These are phyloP conservation scores for Oceanodroma tethys DNA, from an alignment of 2,113 vertebrate genomes.

Conservation along the genomic window DNA sequence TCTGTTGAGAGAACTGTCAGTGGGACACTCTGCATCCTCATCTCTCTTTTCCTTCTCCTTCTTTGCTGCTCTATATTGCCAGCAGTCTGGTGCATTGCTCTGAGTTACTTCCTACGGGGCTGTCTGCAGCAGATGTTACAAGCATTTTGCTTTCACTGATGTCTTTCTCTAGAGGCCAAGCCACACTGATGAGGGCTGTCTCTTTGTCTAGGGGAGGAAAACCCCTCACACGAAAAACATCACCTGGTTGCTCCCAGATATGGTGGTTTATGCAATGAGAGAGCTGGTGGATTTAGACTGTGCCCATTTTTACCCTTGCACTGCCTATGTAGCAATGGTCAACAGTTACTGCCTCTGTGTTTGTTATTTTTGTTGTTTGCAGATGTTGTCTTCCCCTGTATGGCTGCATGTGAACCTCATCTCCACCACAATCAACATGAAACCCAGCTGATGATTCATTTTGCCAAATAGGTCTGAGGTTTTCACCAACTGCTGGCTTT, in stretches of 20 bases:
- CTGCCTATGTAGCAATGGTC: background rate
- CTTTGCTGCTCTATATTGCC: background rate
- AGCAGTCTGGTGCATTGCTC: background rate
- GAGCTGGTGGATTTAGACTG: background rate
- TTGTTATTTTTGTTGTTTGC: background rate
- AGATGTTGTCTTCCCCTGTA: background rate
- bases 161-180: background rate
- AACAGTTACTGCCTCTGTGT: background rate
- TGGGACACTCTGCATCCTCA: background rate
- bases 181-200: background rate
- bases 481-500: background rate
- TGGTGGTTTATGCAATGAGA: background rate
- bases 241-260: rapidly evolving
- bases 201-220: background rate
- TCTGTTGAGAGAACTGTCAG: background rate
- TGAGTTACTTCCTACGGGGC: background rate
- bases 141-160: background rate
- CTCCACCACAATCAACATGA: background rate
- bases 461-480: background rate
- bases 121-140: background rate
- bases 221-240: background rate
- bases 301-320: background rate
- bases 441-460: background rate
- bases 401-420: background rate
- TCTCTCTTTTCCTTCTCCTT: background rate